These are phyloP conservation scores for Bruchidius siliquastri DNA, from an alignment of 2,888 invertebrate genomes.

Conservation along the genomic window DNA sequence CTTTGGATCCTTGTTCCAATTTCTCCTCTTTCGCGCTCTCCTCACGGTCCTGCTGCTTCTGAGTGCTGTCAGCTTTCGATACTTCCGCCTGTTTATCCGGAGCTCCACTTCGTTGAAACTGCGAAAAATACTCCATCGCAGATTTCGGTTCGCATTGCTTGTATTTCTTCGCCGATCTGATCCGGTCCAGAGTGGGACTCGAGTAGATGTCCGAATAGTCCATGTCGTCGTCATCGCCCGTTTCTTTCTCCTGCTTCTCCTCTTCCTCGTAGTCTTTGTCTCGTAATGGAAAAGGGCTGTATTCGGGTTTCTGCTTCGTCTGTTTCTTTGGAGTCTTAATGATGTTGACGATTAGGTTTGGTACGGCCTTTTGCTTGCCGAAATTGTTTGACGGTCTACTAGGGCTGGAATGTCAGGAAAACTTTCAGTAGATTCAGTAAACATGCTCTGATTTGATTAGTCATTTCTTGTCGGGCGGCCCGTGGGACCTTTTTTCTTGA, in stretches of 20 bases:
- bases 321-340: background rate
- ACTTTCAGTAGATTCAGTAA: no score
- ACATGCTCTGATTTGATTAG: no score
- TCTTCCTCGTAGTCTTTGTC: conserved; percentile 6
- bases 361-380: background rate
- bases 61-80: background rate
- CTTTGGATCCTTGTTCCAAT: background rate
- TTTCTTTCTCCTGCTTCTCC: conserved; percentile 1
- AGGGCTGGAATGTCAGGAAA: no score
- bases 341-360: background rate
- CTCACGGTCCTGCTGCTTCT: background rate
- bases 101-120: background rate
- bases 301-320: background rate
- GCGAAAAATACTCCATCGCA: conserved; percentile 7
- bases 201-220: conserved; percentile 9
- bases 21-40: background rate
- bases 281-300: conserved; percentile 5
- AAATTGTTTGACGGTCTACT: background rate
- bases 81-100: background rate
- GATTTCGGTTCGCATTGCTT: conserved; percentile 2
- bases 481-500: no score
- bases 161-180: conserved; percentile 1
- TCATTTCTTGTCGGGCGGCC: no score
- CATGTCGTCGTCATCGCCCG: background rate
- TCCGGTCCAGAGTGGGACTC: conserved; percentile 4